phyloP scores from a whole-genome alignment of 2,113 vertebrate genomes.

The Neoarius graeffei region DNA sequence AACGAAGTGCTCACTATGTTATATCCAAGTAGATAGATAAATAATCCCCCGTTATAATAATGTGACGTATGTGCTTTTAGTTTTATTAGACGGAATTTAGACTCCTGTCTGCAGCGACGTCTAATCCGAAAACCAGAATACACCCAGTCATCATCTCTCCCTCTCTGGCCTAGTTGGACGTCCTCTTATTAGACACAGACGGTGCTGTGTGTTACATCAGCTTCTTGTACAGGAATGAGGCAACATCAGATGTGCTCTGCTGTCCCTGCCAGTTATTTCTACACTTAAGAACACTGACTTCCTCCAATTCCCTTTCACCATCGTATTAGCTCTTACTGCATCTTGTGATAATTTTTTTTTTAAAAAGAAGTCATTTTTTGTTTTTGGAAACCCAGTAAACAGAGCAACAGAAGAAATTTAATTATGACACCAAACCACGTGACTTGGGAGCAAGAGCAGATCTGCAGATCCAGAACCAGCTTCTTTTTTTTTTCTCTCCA shows the following conservation, averaged over 20 bases:
- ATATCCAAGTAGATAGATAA: no score
- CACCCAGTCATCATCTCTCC: not conserved
- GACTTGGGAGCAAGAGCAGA: not conserved
- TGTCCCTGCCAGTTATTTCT: conserved; percentile 36
- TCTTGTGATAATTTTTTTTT: not conserved
- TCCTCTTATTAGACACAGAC: not conserved
- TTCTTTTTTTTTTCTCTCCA: not conserved
- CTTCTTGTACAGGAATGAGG: not conserved
- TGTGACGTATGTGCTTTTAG: not conserved
- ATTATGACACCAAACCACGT: not conserved
- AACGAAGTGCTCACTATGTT: not conserved
- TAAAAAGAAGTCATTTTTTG: not conserved
- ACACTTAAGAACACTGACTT: conserved; percentile 3
- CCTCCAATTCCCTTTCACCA: conserved; percentile 47
- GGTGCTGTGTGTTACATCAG: not conserved
- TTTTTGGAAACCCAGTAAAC: not conserved
- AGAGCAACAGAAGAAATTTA: not conserved
- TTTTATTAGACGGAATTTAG: not conserved
- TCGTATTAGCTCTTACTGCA: not conserved
- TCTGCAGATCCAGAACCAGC: not conserved
- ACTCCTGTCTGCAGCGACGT: not conserved
- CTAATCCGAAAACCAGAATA: not conserved
- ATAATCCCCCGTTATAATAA: not conserved
- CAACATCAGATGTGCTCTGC: not conserved
- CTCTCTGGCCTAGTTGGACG: conserved; percentile 24